phyloP scores from a whole-genome alignment of 1,140 invertebrate species.

The Lasaia peninsularis region DNA sequence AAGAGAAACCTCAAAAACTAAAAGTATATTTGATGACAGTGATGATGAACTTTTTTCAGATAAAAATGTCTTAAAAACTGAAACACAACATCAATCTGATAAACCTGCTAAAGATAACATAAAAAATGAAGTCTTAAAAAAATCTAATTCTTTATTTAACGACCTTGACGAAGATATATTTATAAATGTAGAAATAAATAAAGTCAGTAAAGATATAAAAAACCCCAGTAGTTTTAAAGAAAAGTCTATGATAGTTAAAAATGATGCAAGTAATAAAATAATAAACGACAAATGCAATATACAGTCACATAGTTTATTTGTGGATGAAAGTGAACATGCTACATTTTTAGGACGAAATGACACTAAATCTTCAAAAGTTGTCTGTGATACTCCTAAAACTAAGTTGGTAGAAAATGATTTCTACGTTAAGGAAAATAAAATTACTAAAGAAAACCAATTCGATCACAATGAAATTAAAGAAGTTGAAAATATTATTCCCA shows the following conservation, averaged over 20 bases:
- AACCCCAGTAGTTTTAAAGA: slow-evolving; percentile 5
- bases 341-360: slow-evolving; percentile 20
- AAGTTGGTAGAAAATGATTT: background rate
- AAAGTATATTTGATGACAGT: slow-evolving; percentile 44
- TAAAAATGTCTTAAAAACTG: slow-evolving; percentile 6
- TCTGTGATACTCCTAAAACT: background rate
- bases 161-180: background rate
- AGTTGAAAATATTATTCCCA: background rate
- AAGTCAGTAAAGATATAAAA: background rate
- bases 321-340: slow-evolving; percentile 29
- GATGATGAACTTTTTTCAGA: slow-evolving; percentile 41
- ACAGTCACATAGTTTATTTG: slow-evolving; percentile 22
- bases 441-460: background rate
- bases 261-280: background rate
- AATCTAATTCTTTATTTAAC: background rate
- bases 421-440: background rate
- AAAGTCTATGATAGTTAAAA: background rate
- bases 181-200: background rate
- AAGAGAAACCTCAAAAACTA: slow-evolving; percentile 14
- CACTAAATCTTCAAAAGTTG: background rate
- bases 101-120: background rate
- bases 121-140: background rate
- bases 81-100: background rate
- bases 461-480: background rate
- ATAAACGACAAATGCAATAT: background rate